Evolutionary conservation across 2,888 invertebrate species (phyloP).

Genomic region (Ctenicera cuprea): DNA sequence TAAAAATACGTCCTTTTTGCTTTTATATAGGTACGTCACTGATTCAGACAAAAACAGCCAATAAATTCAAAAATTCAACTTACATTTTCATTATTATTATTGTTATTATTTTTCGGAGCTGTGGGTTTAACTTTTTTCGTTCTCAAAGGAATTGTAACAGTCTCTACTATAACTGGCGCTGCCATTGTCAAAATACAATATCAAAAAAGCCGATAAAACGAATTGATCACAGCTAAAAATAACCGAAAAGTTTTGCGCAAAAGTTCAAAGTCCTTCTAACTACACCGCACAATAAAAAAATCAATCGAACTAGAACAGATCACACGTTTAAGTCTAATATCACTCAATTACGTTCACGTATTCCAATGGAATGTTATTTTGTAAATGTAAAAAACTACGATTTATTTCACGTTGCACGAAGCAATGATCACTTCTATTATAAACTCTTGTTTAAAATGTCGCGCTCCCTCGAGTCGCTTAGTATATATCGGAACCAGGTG

Average conservation of each 20-base stretch:
- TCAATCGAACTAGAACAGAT: conserved; percentile 1
- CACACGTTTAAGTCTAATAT: background rate
- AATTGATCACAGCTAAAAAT: conserved; percentile 36
- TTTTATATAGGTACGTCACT: too few relatives aligned
- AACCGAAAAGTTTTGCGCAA: background rate
- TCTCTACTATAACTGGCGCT: conserved; percentile 40
- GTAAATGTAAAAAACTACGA: background rate
- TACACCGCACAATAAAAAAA: conserved; percentile 2
- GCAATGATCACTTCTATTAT: background rate
- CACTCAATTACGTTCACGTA: background rate
- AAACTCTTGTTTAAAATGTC: conserved; percentile 2
- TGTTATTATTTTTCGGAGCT: background rate
- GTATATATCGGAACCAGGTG: conserved; percentile 13
- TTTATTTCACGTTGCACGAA: background rate
- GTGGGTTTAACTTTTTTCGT: conserved; percentile 22
- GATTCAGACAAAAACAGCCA: too few relatives aligned
- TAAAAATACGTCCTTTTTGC: too few relatives aligned
- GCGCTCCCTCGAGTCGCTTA: background rate
- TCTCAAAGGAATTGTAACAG: conserved; percentile 10
- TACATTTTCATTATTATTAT: conserved; percentile 16
- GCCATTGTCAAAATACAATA: conserved; percentile 33
- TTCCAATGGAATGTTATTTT: conserved; percentile 24
- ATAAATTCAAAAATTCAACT: background rate
- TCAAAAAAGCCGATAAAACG: conserved; percentile 13
- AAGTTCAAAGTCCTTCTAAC: conserved; percentile 7